Percentiles rank a stretch among this genome's conserved stretches.
phyloP scores from a whole-genome alignment of 2,888 invertebrate genomes.

The Frankliniella intonsa region DNA sequence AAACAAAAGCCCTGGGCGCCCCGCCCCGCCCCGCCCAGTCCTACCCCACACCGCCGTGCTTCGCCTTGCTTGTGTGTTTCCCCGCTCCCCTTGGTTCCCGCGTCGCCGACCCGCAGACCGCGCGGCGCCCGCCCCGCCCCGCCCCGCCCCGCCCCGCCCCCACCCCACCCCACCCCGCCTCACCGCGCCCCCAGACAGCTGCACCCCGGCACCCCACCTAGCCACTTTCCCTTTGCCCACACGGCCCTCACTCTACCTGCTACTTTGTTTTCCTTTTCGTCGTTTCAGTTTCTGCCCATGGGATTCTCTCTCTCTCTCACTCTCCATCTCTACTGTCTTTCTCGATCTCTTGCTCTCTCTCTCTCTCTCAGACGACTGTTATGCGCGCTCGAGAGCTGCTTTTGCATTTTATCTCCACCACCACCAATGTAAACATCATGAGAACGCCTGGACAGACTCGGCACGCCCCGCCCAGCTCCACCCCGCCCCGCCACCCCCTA shows the following conservation, averaged over 20 bases:
- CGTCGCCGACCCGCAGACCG: no score
- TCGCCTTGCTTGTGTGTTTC: background rate
- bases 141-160: no score
- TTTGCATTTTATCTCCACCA: background rate
- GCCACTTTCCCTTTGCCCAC: background rate
- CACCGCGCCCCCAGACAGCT: no score
- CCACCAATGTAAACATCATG: slow-evolving; percentile 17
- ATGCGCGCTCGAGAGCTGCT: background rate
- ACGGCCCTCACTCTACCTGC: background rate
- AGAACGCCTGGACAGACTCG: background rate
- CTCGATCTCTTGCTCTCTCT: background rate
- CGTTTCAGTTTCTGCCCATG: background rate
- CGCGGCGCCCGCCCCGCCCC: no score
- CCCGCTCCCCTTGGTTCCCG: no score
- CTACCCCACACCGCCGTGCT: background rate
- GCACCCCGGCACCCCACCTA: background rate
- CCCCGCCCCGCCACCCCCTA: no score
- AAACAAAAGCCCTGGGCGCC: no score
- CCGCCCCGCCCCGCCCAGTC: background rate
- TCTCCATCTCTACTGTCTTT: background rate
- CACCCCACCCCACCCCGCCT: background rate
- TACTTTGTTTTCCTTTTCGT: no score
- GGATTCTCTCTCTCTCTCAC: background rate
- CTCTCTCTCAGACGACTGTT: background rate
- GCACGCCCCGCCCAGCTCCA: no score